Conservation (phyloP, 2,888 invertebrate species). For the Lasius platythorax region DNA sequence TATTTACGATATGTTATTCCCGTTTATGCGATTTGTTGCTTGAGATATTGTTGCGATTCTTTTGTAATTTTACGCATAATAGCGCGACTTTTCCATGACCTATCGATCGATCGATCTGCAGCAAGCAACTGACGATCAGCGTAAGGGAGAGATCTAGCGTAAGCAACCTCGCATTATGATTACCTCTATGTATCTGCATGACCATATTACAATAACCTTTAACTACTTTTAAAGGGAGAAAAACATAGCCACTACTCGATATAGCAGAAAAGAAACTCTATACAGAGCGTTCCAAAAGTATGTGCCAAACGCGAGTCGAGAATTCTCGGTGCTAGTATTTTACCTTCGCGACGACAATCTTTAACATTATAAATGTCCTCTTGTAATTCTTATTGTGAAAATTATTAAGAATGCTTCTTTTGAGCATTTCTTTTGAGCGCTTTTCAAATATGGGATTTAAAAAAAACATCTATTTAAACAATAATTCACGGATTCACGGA, state of each 20-base stretch:
- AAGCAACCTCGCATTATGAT: slow-evolving; percentile 74
- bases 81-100: slow-evolving; percentile 43
- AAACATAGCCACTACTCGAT: slow-evolving; percentile 51
- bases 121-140: slow-evolving; percentile 46
- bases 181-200: slow-evolving; percentile 73
- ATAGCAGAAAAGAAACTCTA: slow-evolving; percentile 40
- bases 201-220: slow-evolving; percentile 59
- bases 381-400: slow-evolving; percentile 8
- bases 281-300: slow-evolving; percentile 53
- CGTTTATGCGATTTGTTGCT: slow-evolving; percentile 23
- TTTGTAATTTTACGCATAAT: slow-evolving; percentile 30
- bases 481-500: not conserved
- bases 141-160: slow-evolving; percentile 48
- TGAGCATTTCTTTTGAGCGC: not conserved
- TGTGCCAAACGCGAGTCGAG: slow-evolving; percentile 38
- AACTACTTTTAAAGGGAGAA: slow-evolving; percentile 50
- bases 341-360: slow-evolving; percentile 47
- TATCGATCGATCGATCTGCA: slow-evolving; percentile 48
- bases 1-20: not conserved
- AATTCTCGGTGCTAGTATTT: not conserved
- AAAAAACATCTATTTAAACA: not conserved
- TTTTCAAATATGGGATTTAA: not conserved
- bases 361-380: not conserved
- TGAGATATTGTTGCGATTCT: slow-evolving; percentile 31
- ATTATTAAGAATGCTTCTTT: not conserved